Evolutionary conservation across 2,113 vertebrate species (phyloP).

Genomic region (Scytalopus superciliaris): DNA sequence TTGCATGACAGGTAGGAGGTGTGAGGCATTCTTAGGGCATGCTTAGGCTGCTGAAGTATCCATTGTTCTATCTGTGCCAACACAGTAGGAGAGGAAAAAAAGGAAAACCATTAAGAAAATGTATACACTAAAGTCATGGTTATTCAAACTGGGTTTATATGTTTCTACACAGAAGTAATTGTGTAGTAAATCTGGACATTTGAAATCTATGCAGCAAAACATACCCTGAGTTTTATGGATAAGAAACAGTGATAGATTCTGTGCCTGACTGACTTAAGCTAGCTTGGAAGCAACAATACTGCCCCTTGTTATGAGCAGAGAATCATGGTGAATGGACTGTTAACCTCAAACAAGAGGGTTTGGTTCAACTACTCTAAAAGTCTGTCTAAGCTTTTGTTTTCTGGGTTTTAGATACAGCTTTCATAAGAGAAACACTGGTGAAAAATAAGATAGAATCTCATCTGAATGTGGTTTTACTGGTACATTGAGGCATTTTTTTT

Average conservation of each 20-base stretch:
- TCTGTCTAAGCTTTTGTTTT: not conserved
- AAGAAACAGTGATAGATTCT: not conserved
- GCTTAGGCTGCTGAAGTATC: not conserved
- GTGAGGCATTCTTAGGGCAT: not conserved
- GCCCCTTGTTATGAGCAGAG: not conserved
- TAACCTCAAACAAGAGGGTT: not conserved
- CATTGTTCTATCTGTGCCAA: not conserved
- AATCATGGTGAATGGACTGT: not conserved
- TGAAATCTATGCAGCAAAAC: not conserved
- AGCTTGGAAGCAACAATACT: not conserved
- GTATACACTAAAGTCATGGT: not conserved
- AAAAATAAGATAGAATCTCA: not conserved
- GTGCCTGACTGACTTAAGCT: not conserved
- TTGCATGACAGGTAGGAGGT: not conserved
- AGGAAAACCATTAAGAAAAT: not conserved
- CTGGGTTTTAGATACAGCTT: not conserved
- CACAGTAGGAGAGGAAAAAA: not conserved
- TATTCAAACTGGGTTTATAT: not conserved
- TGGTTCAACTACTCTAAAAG: not conserved
- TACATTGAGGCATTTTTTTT: not conserved
- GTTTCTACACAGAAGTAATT: not conserved
- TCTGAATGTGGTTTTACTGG: not conserved
- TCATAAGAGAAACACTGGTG: not conserved
- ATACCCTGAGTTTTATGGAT: not conserved
- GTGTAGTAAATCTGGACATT: not conserved